Evolutionary conservation across 2,113 vertebrate species (phyloP).

Genomic region (Ceuthmochares aereus): DNA sequence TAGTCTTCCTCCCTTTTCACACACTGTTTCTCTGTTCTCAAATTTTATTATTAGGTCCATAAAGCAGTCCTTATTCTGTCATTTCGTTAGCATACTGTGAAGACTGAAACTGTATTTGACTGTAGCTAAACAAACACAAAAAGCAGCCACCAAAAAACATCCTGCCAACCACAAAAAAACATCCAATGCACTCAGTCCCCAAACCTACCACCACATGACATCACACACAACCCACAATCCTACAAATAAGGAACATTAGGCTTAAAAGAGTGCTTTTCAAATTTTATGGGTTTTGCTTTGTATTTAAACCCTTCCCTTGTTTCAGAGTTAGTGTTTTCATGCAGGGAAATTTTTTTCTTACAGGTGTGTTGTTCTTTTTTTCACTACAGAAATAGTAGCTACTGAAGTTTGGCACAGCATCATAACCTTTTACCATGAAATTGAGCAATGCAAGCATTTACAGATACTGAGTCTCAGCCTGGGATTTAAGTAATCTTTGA

Average conservation of each 20-base stretch:
- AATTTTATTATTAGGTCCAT: not conserved
- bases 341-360: not conserved
- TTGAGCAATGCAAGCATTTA: not conserved
- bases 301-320: not conserved
- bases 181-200: not conserved
- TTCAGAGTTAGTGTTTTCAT: not conserved
- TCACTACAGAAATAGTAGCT: not conserved
- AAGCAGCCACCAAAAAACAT: not conserved
- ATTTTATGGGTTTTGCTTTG: not conserved
- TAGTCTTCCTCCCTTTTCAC: not conserved
- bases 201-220: not conserved
- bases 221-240: not conserved
- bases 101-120: not conserved
- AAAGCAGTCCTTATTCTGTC: not conserved
- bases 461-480: not conserved
- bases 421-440: not conserved
- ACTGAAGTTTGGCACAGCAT: not conserved
- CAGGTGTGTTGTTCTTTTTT: too few relatives aligned
- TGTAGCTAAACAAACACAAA: not conserved
- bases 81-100: not conserved
- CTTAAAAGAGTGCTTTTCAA: not conserved
- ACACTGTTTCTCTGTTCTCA: not conserved
- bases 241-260: not conserved
- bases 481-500: not conserved
- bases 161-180: not conserved